Conservation (phyloP, 2,888 invertebrate species). For the Synanthedon formicaeformis region DNA sequence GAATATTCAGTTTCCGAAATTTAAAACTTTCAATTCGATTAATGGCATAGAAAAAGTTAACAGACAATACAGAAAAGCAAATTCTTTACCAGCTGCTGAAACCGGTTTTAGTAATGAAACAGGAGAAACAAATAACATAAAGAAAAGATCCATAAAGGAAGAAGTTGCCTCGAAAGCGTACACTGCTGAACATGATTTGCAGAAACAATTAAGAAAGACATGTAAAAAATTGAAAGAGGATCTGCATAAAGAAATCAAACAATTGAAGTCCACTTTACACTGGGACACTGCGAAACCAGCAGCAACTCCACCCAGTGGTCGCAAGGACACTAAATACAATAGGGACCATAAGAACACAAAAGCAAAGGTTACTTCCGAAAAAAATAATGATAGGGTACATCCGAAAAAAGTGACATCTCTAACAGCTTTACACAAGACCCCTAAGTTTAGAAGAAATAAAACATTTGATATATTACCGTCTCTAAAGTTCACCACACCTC, state of each 20-base stretch:
- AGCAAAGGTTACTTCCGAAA: too few species aligned
- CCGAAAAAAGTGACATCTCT: too few species aligned
- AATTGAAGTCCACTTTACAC: constrained; percentile 12
- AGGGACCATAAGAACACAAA: too few species aligned
- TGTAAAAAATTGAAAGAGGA: constrained; percentile 16
- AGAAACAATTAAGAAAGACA: constrained; percentile 7
- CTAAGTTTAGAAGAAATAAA: constrained; percentile 1
- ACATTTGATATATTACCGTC: background rate
- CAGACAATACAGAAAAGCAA: too few species aligned
- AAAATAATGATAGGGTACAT: too few species aligned
- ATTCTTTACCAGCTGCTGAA: too few species aligned
- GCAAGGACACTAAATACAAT: too few species aligned
- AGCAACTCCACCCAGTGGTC: too few species aligned
- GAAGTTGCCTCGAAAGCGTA: background rate
- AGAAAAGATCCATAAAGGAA: background rate
- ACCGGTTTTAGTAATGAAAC: background rate
- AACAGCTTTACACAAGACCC: constrained; percentile 3
- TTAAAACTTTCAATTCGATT: too few species aligned
- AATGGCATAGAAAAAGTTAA: too few species aligned
- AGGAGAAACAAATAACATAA: background rate
- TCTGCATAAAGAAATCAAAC: constrained; percentile 17
- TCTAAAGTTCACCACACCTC: constrained; percentile 7
- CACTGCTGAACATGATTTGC: constrained; percentile 22
- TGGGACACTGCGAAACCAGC: too few species aligned
- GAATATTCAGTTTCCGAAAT: constrained; percentile 1